Conservation (phyloP, 2,113 vertebrate species). For the Australoheros scitulus region DNA sequence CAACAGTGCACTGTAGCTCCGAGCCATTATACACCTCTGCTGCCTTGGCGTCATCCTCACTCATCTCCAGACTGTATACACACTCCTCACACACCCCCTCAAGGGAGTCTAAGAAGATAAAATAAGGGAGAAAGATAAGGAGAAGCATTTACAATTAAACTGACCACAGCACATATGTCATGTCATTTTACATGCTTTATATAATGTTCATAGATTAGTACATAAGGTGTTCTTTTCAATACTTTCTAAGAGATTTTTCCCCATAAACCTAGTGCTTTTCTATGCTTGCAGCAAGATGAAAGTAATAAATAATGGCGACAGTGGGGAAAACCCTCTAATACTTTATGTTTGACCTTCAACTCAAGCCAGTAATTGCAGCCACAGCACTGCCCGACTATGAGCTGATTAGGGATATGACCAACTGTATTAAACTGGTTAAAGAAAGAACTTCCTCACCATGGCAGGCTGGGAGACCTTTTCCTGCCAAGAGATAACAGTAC, state of each 20-base stretch:
- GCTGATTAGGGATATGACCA: slow-evolving; percentile 40
- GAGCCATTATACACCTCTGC: slow-evolving; percentile 89
- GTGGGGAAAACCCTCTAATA: slow-evolving; percentile 46
- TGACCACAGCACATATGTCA: neutral
- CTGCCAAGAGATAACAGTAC: slow-evolving; percentile 57
- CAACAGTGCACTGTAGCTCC: slow-evolving; percentile 88
- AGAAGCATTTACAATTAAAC: neutral
- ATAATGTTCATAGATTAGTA: neutral
- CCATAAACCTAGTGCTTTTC: slow-evolving; percentile 7
- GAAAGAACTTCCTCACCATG: slow-evolving; percentile 31
- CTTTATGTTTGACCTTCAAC: slow-evolving; percentile 55
- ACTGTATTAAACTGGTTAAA: slow-evolving; percentile 49
- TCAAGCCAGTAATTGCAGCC: slow-evolving; percentile 36
- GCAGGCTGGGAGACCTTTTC: slow-evolving; percentile 26
- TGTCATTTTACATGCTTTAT: neutral
- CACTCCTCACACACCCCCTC: slow-evolving; percentile 83
- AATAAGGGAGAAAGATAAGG: neutral
- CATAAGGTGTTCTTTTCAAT: neutral
- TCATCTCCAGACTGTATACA: slow-evolving; percentile 93
- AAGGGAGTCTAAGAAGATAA: slow-evolving; percentile 65
- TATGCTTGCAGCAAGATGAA: slow-evolving; percentile 4
- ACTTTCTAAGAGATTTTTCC: neutral
- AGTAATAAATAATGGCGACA: slow-evolving; percentile 19
- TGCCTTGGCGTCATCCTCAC: slow-evolving; percentile 78
- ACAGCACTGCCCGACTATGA: slow-evolving; percentile 37